Base-by-base conservation (phyloP, 2,888 invertebrate genomes). In the Microctonus brassicae region DNA sequence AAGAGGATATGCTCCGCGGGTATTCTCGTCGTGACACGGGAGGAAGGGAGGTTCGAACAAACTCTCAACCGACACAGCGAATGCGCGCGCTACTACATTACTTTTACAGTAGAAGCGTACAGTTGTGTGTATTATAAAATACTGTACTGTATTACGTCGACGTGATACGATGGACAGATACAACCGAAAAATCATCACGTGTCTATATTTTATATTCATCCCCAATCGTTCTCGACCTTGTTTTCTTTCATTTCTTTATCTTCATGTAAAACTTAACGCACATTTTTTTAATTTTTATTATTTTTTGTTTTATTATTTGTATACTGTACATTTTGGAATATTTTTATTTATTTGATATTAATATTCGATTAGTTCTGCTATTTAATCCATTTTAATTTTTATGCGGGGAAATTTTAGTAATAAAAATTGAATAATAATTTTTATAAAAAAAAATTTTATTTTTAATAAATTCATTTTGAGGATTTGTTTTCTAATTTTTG, bases 121-220 rank as follows among this genome's bases (percentile, higher is more conserved):
- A 29, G n/a, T n/a, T n/a, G n/a, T n/a, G n/a, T n/a, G n/a, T n/a
- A n/a, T n/a, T n/a, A n/a, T n/a, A n/a, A n/a, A n/a, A n/a, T n/a
- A n/a, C 24, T 52, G 33, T 29, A 52, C 47, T 55, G 70, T 34
- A 61, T 58, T 42, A 36, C 42, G 55, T 70, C 74, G 71, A 71
- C 68, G 53, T 65, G 63, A 72, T 69, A 42, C 73, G 70, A 74
- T 71, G 73, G 72, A 75, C 75, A 74, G n/a, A n/a, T n/a, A n/a
- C n/a, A n/a, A n/a, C n/a, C n/a, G n/a, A n/a, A n/a, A n/a, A n/a
- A 77, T 73, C 69, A 69, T 69, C 39, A 61, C 39, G 10, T 39
- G 1, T 11, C 36, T 10, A n/a, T n/a, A n/a, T n/a, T n/a, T 20
- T 29, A 2, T n/a, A 29, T 57, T 10, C 17, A 34, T 36, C n/a